A percentile compares a stretch with the other conserved stretches of the same genome.
Evolutionary conservation across 2,113 vertebrate genomes (phyloP).

Genomic region (Galbula dea): DNA sequence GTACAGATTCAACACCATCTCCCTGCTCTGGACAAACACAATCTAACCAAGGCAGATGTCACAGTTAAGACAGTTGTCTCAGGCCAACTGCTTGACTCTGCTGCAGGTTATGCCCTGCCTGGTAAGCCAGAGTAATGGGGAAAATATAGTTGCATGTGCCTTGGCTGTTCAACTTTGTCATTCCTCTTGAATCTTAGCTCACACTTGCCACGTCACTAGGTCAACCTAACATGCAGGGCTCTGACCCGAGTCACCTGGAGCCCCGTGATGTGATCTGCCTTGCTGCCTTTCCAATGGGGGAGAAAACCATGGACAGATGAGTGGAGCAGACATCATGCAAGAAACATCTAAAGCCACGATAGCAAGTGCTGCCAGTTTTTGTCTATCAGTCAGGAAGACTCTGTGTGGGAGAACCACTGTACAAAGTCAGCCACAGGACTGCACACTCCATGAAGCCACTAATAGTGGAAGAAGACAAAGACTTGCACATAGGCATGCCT

Average conservation of each 20-base stretch:
- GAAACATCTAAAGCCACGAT: neutral
- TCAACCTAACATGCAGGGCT: neutral
- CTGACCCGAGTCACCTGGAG: neutral
- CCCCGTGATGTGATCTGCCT: rapidly evolving
- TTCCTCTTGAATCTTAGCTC: neutral
- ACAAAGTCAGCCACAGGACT: neutral
- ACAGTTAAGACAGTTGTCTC: neutral
- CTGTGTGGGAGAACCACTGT: neutral
- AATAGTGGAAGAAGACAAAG: neutral
- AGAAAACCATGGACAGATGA: neutral
- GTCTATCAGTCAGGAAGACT: neutral
- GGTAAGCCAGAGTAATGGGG: neutral
- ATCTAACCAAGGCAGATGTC: neutral
- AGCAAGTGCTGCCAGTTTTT: neutral
- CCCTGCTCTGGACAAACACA: neutral
- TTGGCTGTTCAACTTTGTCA: neutral
- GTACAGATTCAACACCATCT: neutral
- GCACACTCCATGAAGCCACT: neutral
- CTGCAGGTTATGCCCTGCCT: neutral
- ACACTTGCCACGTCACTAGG: neutral
- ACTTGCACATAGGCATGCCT: no score
- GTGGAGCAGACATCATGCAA: neutral
- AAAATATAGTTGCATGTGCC: neutral
- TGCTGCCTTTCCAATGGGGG: neutral
- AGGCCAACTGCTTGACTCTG: neutral